These are phyloP conservation scores for Drosophila littoralis DNA, from an alignment of 1,140 invertebrate species.

Conservation along the genomic window DNA sequence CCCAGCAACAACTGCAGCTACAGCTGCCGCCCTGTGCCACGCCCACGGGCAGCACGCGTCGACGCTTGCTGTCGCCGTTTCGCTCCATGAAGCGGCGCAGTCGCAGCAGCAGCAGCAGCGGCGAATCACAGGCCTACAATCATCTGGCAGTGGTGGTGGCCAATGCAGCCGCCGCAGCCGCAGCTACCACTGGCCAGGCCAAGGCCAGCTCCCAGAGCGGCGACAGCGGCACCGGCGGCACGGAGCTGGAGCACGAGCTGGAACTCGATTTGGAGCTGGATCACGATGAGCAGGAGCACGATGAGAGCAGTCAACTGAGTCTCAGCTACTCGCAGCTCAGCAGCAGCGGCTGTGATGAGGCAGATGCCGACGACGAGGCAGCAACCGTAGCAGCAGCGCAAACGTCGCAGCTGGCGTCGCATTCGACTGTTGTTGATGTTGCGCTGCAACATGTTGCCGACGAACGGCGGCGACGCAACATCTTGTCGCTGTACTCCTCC, in stretches of 20 bases:
- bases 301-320: slow-evolving; percentile 71
- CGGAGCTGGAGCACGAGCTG: slow-evolving; percentile 76
- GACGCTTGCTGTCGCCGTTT: slow-evolving; percentile 77
- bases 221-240: slow-evolving; percentile 80
- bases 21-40: slow-evolving; percentile 66
- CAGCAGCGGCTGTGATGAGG: slow-evolving; percentile 75
- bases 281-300: slow-evolving; percentile 61
- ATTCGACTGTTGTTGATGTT: slow-evolving; percentile 15
- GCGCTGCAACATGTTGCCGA: slow-evolving; percentile 49
- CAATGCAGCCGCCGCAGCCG: slow-evolving; percentile 35
- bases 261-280: slow-evolving; percentile 63
- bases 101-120: slow-evolving; percentile 82
- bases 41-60: slow-evolving; percentile 66
- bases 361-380: slow-evolving; percentile 48
- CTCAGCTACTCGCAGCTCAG: slow-evolving; percentile 78
- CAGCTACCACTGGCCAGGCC: slow-evolving; percentile 19
- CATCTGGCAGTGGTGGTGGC: slow-evolving; percentile 60
- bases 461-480: slow-evolving; percentile 58
- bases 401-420: not conserved
- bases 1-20: slow-evolving; percentile 53
- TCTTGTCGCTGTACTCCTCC: slow-evolving; percentile 70
- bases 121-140: slow-evolving; percentile 68
- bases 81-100: slow-evolving; percentile 78
- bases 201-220: slow-evolving; percentile 78
- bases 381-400: not conserved